Evolutionary conservation across 2,113 vertebrate genomes (phyloP).

Genomic region (human): DNA sequence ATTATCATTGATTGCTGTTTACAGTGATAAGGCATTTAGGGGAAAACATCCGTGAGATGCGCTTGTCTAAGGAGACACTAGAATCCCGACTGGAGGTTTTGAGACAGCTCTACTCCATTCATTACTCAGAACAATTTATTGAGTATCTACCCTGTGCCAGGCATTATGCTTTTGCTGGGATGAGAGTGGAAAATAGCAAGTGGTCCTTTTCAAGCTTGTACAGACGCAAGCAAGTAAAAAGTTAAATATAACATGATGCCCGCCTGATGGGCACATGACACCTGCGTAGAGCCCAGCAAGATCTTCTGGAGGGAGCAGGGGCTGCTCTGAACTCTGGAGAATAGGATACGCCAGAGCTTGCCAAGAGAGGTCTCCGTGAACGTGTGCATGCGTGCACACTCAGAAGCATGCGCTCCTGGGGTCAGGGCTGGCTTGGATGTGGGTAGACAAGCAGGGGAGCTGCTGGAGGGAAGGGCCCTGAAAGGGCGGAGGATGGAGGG

Average conservation of each 20-base stretch:
- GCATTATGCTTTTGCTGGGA: fast-evolving
- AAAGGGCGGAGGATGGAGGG: not conserved
- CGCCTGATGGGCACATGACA: fast-evolving
- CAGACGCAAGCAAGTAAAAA: not conserved
- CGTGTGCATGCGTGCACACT: fast-evolving
- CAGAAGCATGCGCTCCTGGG: not conserved
- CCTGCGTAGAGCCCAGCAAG: not conserved
- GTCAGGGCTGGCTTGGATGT: fast-evolving
- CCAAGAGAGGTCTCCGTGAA: too few species aligned
- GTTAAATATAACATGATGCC: fast-evolving
- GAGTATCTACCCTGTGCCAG: not conserved
- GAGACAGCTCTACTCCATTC: not conserved
- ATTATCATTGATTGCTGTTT: too few species aligned
- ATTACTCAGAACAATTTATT: not conserved
- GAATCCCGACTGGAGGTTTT: fast-evolving
- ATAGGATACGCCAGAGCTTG: not conserved
- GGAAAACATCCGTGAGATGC: too few species aligned
- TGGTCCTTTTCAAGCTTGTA: fast-evolving
- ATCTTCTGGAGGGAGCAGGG: not conserved
- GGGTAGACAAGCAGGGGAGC: too few species aligned
- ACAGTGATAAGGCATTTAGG: fast-evolving
- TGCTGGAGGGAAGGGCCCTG: fast-evolving
- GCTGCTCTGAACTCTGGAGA: too few species aligned
- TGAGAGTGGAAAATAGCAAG: fast-evolving
- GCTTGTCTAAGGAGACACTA: not conserved